Percentiles rank a stretch among this genome's conserved stretches.
Evolutionary conservation across 1,140 invertebrate species (phyloP).

Genomic region (Cotesia vestalis): DNA sequence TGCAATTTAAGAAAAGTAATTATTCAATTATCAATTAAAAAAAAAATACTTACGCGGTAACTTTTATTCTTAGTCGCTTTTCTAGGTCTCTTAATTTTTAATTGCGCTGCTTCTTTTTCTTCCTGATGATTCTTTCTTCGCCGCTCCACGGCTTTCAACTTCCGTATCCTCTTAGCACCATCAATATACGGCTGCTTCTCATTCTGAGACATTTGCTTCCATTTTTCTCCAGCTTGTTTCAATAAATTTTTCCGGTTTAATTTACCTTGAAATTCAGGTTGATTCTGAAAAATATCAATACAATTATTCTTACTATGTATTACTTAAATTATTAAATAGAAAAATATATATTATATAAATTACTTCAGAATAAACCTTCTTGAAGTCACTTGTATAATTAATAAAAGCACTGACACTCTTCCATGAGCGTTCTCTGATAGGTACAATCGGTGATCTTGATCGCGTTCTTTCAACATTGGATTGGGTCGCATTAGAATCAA

Average conservation of each 20-base stretch:
- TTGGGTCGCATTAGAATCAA: not conserved
- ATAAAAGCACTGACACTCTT: constrained; percentile 51
- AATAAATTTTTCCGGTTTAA: constrained; percentile 41
- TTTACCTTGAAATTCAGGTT: constrained; percentile 32
- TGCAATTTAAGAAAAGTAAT: no score
- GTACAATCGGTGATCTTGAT: constrained; percentile 27
- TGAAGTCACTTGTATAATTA: constrained; percentile 54
- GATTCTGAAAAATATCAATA: constrained; percentile 14
- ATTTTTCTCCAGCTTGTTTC: constrained; percentile 48
- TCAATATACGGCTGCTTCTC: constrained; percentile 52
- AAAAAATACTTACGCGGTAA: not conserved
- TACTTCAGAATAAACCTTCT: constrained; percentile 43
- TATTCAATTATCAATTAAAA: not conserved
- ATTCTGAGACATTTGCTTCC: constrained; percentile 48
- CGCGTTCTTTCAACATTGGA: constrained; percentile 38
- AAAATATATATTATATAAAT: not conserved
- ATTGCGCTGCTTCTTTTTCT: no score
- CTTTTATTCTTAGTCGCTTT: not conserved
- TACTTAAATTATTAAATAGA: not conserved
- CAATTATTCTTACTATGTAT: no score
- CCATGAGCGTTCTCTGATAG: constrained; percentile 36
- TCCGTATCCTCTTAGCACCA: constrained; percentile 41
- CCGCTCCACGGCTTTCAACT: constrained; percentile 18
- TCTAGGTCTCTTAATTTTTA: not conserved
- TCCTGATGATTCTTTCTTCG: not conserved